Conservation (phyloP, 2,797 vertebrate species). For the Lophotriccus pileatus region DNA sequence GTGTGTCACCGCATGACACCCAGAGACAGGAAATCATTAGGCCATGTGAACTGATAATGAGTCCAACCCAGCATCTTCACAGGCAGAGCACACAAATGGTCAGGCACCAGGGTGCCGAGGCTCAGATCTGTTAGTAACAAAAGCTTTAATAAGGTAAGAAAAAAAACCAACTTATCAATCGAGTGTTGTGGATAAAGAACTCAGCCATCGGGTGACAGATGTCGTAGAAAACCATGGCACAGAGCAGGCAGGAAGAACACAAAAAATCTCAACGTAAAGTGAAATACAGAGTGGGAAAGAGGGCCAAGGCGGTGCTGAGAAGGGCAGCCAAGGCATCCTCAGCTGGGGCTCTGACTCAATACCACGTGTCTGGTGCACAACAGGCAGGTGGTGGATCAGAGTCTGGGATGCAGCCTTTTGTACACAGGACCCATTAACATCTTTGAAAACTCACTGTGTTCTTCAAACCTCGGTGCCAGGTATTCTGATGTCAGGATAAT, state of each 20-base stretch:
- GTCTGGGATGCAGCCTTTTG: background rate
- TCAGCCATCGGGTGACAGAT: background rate
- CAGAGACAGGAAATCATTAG: conserved; percentile 27
- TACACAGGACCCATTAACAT: background rate
- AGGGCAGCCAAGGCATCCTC: background rate
- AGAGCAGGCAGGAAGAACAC: background rate
- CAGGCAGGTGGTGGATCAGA: background rate
- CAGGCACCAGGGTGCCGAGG: background rate
- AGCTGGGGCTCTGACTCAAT: background rate
- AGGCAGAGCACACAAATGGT: conserved; percentile 38
- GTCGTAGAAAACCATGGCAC: background rate
- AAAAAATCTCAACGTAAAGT: background rate
- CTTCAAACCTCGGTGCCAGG: background rate
- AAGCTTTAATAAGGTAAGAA: background rate
- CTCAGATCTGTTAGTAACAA: background rate
- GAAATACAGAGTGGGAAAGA: background rate
- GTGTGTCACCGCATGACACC: background rate
- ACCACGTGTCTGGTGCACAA: rapidly evolving
- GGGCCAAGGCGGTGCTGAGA: background rate
- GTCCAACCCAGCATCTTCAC: background rate
- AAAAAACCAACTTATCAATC: background rate
- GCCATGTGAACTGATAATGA: background rate
- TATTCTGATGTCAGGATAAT: background rate
- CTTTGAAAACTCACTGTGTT: background rate
- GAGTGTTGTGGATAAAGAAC: background rate